Conservation (phyloP, 1,140 invertebrate genomes). For the Drosophila yakuba region DNA sequence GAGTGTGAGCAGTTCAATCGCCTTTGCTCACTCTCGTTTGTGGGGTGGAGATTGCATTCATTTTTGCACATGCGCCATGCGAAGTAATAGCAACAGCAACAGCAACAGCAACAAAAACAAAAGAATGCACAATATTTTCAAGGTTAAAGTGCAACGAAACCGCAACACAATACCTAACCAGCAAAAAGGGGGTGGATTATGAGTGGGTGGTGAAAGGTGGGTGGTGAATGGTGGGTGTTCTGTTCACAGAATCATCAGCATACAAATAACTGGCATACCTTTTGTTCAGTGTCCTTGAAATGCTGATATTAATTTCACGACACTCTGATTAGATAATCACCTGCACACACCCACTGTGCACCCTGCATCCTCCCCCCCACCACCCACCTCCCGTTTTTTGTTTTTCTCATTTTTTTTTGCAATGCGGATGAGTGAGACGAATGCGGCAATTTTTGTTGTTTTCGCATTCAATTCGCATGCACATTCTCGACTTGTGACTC, state of each 20-base stretch:
- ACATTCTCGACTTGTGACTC: conserved; percentile 80
- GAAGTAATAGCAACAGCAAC: conserved; percentile 8
- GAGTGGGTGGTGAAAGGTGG: neutral
- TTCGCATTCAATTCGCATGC: conserved; percentile 78
- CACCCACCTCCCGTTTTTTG: neutral
- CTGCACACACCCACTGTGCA: conserved; percentile 16
- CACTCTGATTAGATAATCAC: conserved; percentile 65
- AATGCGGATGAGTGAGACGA: conserved; percentile 39
- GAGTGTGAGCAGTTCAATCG: conserved; percentile 8
- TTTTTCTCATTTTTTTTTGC: neutral
- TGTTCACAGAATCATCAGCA: conserved; percentile 17
- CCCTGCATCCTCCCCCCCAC: neutral
- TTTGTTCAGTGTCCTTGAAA: conserved; percentile 63
- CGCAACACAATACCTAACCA: conserved; percentile 68
- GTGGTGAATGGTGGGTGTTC: neutral
- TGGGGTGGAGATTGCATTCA: conserved; percentile 31
- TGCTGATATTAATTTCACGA: conserved; percentile 62
- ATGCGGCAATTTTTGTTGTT: conserved; percentile 33
- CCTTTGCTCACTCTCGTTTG: conserved; percentile 20
- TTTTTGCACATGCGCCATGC: conserved; percentile 62
- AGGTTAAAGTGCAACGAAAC: conserved; percentile 84
- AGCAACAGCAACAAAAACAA: conserved; percentile 34
- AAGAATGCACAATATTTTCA: conserved; percentile 69
- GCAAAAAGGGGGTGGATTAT: conserved; percentile 3
- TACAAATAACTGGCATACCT: conserved; percentile 40